A percentile compares a stretch with the other conserved stretches of the same genome.
Conservation (phyloP, 2,888 invertebrate species). For the Ceratothoa steindachneri region DNA sequence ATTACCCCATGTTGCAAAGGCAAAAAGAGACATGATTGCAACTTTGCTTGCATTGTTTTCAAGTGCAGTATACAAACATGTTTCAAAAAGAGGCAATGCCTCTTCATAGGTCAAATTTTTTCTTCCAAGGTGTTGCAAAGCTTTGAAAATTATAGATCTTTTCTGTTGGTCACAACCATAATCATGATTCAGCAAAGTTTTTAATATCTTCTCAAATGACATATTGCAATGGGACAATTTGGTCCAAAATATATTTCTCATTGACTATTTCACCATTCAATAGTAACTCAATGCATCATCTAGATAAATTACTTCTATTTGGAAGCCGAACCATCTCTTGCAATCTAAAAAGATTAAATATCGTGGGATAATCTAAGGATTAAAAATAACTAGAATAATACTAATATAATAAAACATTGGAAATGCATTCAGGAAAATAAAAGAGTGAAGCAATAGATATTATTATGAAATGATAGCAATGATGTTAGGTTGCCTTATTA, state of each 20-base stretch:
- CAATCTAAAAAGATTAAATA: too few relatives aligned
- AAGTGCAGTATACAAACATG: constrained; percentile 7
- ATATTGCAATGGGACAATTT: background rate
- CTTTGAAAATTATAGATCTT: background rate
- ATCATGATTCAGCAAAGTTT: background rate
- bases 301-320: too few relatives aligned
- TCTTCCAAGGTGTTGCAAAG: background rate
- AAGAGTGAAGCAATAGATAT: too few relatives aligned
- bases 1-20: constrained; percentile 26
- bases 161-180: background rate
- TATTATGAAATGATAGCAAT: too few relatives aligned
- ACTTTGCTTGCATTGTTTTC: constrained; percentile 12
- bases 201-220: background rate
- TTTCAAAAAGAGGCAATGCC: background rate
- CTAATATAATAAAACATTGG: too few relatives aligned
- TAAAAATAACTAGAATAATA: too few relatives aligned
- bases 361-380: too few relatives aligned
- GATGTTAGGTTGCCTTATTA: too few relatives aligned
- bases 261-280: too few relatives aligned
- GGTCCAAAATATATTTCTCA: background rate
- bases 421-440: too few relatives aligned
- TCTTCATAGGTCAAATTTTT: constrained; percentile 2
- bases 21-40: constrained; percentile 25
- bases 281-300: too few relatives aligned
- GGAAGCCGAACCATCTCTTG: too few relatives aligned